Percentiles rank a stretch among this genome's conserved stretches.
phyloP scores from a whole-genome alignment of 2,888 invertebrate species.

The Nezara viridula region DNA sequence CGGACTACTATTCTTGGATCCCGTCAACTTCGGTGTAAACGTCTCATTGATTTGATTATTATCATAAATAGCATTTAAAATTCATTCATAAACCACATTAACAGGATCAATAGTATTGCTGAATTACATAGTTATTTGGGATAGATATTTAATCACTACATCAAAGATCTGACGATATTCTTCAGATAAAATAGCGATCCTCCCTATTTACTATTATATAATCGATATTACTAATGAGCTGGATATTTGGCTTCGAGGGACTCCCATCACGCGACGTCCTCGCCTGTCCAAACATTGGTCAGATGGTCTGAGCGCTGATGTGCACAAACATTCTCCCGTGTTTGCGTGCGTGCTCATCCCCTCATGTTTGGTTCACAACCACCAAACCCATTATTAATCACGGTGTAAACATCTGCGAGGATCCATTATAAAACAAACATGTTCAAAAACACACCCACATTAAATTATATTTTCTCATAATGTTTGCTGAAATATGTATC shows the following conservation, averaged over 20 bases:
- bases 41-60: no score
- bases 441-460: not conserved
- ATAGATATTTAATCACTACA: no score
- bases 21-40: no score
- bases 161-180: no score
- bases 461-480: not conserved
- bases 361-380: slow-evolving; percentile 3
- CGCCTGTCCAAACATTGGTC: slow-evolving; percentile 28
- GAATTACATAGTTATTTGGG: no score
- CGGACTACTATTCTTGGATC: no score
- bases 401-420: not conserved
- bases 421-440: slow-evolving; percentile 32
- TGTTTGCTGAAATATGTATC: not conserved
- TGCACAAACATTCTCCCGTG: not conserved
- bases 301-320: not conserved
- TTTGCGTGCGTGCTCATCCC: slow-evolving; percentile 15
- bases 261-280: not conserved
- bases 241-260: not conserved
- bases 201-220: not conserved
- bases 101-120: no score
- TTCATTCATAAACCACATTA: no score
- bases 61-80: no score
- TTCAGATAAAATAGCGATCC: no score
- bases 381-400: slow-evolving; percentile 37
- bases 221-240: slow-evolving; percentile 4